A percentile compares a stretch with the other conserved stretches of the same genome.
These are phyloP conservation scores for Dissostichus mawsoni DNA, from an alignment of 2,113 vertebrate species.

Conservation along the genomic window DNA sequence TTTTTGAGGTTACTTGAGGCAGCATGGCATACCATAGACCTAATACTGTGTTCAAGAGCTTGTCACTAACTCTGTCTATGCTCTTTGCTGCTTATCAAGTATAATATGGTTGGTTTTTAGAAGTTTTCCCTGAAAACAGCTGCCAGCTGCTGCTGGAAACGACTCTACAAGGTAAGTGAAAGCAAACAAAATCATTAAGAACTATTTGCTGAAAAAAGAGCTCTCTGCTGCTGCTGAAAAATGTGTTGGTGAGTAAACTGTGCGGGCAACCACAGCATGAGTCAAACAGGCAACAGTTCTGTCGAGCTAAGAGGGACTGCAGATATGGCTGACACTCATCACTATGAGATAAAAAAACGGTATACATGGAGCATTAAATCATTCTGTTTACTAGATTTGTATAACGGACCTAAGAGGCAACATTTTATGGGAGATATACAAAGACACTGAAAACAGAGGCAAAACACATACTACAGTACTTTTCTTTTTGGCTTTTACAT, in stretches of 20 bases:
- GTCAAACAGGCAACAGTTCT: neutral
- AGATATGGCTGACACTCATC: neutral
- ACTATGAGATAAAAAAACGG: neutral
- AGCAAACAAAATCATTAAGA: neutral
- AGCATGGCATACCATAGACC: too few relatives aligned
- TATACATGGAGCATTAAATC: neutral
- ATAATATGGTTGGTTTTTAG: neutral
- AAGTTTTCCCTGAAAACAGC: neutral
- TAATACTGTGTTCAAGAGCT: constrained; percentile 1
- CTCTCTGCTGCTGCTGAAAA: constrained; percentile 20
- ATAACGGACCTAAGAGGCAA: neutral
- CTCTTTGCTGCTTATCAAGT: neutral
- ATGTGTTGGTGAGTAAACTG: neutral
- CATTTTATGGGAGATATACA: neutral
- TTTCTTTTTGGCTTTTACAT: neutral
- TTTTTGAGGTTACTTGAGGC: too few relatives aligned
- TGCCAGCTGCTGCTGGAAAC: constrained; percentile 8
- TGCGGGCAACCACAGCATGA: neutral
- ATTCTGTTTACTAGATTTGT: neutral
- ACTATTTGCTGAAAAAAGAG: neutral
- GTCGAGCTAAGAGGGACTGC: neutral
- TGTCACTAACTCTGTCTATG: neutral
- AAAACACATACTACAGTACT: neutral
- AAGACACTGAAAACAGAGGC: neutral
- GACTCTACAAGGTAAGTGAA: neutral